phyloP scores from a whole-genome alignment of 2,113 vertebrate species.

The Cynopterus brachyotis region DNA sequence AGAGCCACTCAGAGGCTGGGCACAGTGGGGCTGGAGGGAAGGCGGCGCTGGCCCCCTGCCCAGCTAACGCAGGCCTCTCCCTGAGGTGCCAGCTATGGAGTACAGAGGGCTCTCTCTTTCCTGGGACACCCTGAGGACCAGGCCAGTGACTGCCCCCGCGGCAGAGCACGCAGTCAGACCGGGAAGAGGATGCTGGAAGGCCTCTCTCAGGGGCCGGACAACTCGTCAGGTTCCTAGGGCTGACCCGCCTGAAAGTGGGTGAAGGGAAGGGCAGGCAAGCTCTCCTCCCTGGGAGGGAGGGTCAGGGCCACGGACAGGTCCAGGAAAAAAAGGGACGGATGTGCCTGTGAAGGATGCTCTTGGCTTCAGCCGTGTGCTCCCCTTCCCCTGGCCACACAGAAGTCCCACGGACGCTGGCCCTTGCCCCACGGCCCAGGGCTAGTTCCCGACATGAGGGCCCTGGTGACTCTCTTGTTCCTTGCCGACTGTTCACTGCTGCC shows the following conservation, averaged over 20 bases:
- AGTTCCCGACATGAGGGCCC: constrained; percentile 6
- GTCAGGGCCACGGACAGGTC: background rate
- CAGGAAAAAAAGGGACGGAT: background rate
- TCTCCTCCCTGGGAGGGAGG: background rate
- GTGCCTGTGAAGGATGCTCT: background rate
- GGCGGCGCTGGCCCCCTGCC: background rate
- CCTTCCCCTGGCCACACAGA: background rate
- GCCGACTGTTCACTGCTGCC: background rate
- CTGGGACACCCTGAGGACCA: background rate
- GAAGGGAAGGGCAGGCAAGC: constrained; percentile 18
- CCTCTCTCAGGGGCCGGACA: background rate
- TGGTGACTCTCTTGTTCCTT: background rate
- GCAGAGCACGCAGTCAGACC: background rate
- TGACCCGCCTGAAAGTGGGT: background rate
- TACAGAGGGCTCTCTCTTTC: background rate
- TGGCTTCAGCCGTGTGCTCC: constrained; percentile 2
- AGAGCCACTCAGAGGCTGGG: background rate
- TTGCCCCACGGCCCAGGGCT: background rate
- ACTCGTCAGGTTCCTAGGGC: background rate
- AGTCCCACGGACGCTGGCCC: constrained; percentile 40
- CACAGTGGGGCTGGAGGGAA: background rate
- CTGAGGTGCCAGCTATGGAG: background rate
- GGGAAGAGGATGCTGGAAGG: background rate
- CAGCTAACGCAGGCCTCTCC: background rate
- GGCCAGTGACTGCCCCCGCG: accelerated